Base-by-base conservation (phyloP, 1,140 invertebrate genomes). In the Camponotus floridanus region DNA sequence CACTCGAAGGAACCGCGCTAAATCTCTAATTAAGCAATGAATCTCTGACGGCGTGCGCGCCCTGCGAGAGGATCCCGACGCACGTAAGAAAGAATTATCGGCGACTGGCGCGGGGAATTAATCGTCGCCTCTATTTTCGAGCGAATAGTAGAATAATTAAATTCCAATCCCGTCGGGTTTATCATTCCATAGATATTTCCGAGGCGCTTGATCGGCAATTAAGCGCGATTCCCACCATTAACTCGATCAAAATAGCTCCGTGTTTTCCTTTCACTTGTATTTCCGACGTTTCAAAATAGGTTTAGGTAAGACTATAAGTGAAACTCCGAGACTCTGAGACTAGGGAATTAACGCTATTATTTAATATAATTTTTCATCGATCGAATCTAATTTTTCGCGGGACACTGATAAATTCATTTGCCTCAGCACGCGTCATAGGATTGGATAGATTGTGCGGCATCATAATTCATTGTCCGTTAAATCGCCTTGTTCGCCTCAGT, bases 11-110 rank as follows among this genome's bases (percentile, higher is more conserved):
- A 71, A 33, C 76, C 36, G 80, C 57, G 70, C 73, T 86, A 65
- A 70, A 62, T 15, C 55, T 62, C 26, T 85, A 87, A 88, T 85
- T 79, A 61, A 64, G 26, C 31, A 57, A 85, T 88, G 67, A 85
- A 88, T 85, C 74, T 79, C 39, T 6, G 42, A 9, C 18, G 36
- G 31, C 3, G 13, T n/a, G 48, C 59, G 65, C 48, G 61, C n/a
- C n/a, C 57, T 31, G 31, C 45, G 13, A 33, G n/a, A 62, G 31
- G 84, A 21, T 79, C 26, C n/a, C 57, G 33, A 64, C 21, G 51
- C 59, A 62, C 57, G 71, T 74, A 76, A 57, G 59, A 48, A 73
- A 85, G 86, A 88, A 67, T 76, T 88, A 84, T 79, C 86, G 73
- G 45, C 4, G 18, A 13, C 59, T 21, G 6, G 9, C 59, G 21